Base-by-base conservation (phyloP, 2,888 invertebrate genomes). In the Neoscelio sp. region DNA sequence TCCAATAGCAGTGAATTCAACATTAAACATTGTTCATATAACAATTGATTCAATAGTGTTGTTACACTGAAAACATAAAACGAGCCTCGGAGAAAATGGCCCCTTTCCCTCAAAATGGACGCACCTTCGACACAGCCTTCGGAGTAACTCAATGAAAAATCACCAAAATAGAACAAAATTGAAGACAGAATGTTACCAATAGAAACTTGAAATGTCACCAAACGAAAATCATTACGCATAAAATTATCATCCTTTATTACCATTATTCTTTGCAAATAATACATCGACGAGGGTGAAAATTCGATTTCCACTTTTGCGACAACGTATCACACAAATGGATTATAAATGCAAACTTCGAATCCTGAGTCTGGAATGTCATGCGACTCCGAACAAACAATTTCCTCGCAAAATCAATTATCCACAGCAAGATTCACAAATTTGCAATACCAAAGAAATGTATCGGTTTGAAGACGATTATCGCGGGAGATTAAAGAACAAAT, bases 331-430 rank as follows among this genome's bases (percentile, higher is more conserved):
- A 35, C 30, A 26, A 50, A 52, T 50, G 30, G 58, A 18, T 48
- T 44, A 80, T 85, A 86, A 87, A 87, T 87, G 85, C 84, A 78
- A 83, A 81, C 67, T 75, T 65, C 64, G 17, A 62, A 82, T 82
- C 78, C 80, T 81, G 78, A 84, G 80, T 65, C 73, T 87, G 87
- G 87, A 89, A 88, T 88, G 88, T 86, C 17, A 15, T 17, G n/a
- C 7, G 10, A 12, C n/a, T 10, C 17, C 33, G 18, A 54, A 54
- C 28, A 17, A 10, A 7, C 15, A 48, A 12, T 4, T 6, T 44
- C 42, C 4, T n/a, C 56, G 62, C 74, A 67, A 67, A 46, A 46
- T n/a, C 20, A 33, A 26, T 56, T 28, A 13, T 35, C 30, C 23
- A 64, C 40, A n/a, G n/a, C n/a, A n/a, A n/a, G n/a, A 7, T n/a